phyloP scores from a whole-genome alignment of 2,797 vertebrate species.

The Myripristis jacobus region DNA sequence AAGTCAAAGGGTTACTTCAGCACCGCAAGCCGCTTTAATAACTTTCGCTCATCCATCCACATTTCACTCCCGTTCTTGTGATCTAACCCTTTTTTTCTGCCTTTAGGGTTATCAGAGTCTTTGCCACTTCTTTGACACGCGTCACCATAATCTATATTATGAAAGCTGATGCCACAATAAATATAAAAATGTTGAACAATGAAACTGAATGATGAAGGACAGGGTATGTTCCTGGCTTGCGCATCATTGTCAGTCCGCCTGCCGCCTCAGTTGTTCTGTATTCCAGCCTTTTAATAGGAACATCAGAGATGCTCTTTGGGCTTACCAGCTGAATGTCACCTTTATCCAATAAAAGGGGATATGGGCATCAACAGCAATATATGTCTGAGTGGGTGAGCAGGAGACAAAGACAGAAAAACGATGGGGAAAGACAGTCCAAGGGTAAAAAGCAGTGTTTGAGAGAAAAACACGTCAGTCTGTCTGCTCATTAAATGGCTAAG shows the following conservation, averaged over 20 bases:
- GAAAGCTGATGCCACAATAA: no score
- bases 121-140: no score
- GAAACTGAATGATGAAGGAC: conserved; percentile 4
- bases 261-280: conserved; percentile 3
- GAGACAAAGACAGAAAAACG: no score
- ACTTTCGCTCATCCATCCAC: not conserved
- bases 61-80: not conserved
- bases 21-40: not conserved
- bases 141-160: no score
- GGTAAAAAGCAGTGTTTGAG: not conserved
- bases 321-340: not conserved
- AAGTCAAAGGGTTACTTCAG: not conserved
- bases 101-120: not conserved
- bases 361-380: not conserved
- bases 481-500: conserved; percentile 8
- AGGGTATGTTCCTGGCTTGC: not conserved
- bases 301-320: not conserved
- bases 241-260: not conserved
- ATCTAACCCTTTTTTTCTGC: not conserved
- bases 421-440: not conserved
- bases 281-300: not conserved
- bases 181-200: not conserved
- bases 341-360: not conserved
- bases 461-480: not conserved
- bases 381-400: not conserved